Evolutionary conservation across 2,888 invertebrate genomes (phyloP).

Genomic region (Sisyra nigra): DNA sequence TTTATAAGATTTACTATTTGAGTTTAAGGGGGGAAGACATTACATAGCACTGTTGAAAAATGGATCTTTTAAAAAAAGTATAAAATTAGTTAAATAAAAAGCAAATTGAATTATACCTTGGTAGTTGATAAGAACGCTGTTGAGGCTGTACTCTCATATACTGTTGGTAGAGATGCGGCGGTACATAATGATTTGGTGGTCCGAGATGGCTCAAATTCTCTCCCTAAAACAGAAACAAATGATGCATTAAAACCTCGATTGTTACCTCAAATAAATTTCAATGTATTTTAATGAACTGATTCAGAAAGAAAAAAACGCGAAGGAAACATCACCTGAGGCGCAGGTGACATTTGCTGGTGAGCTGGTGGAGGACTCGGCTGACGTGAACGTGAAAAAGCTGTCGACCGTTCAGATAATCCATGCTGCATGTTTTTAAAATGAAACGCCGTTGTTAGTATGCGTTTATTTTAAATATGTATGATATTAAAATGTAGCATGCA

Average conservation of each 20-base stretch:
- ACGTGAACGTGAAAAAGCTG: constrained; percentile 24
- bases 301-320: constrained; percentile 2
- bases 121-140: constrained; percentile 21
- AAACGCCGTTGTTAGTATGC: constrained; percentile 1
- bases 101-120: constrained; percentile 18
- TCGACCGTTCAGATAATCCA: constrained; percentile 33
- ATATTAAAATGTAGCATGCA: not conserved
- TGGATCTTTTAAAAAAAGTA: too few relatives aligned
- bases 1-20: too few relatives aligned
- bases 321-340: constrained; percentile 41
- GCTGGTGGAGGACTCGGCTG: constrained; percentile 67
- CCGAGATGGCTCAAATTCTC: not conserved
- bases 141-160: constrained; percentile 33
- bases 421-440: constrained; percentile 34
- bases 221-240: constrained; percentile 15
- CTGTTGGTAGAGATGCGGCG: constrained; percentile 35
- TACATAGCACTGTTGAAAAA: too few relatives aligned
- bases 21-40: too few relatives aligned
- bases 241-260: constrained; percentile 1
- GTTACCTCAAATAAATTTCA: constrained; percentile 12
- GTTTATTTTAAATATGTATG: not conserved
- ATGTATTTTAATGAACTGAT: not conserved
- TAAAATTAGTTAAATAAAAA: not conserved
- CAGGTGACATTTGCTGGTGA: constrained; percentile 62
- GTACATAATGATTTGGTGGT: constrained; percentile 33